Evolutionary conservation across 2,888 invertebrate species (phyloP), one percentile per base, ranked within the genome.

Genomic region (Phortica okadai): DNA sequence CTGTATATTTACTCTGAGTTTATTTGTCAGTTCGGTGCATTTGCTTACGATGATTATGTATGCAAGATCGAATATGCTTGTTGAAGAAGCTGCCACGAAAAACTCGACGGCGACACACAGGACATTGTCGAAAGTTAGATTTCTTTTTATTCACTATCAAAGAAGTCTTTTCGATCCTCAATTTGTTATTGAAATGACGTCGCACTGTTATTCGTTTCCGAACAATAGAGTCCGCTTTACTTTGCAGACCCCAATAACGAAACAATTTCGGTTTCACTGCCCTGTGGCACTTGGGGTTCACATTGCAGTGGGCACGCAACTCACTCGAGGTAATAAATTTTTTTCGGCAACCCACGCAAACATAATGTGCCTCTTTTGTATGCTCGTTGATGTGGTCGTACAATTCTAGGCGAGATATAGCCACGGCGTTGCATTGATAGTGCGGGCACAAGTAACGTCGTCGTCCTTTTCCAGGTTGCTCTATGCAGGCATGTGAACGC

Each of bases 391-490:
- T 76, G 66, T 89, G 90, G 4, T 77, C 74, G 1, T 73, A 78
- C 0, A 89, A 77, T 66, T 88, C 80, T 4, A 67, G n/a, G 7
- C 70, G 77, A 0, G 88, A 84, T 1, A 79, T 79, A 7, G 82
- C 45, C 21, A 77, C 75, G 0, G 81, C 25, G 11, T 44, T 76
- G 54, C 89, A 89, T 4, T 76, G 69, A 42, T 82, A 56, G 64
- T 85, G 78, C 4, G 89, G 90, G 25, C 89, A 90, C 21, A 83
- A 81, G 14, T 81, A 16, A 16, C 14, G 76, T 70, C 21, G 73
- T 42, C 0, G 76, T 64, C 6, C 64, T 72, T 1, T 41, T 6
- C 7, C 73, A 74, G 42, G 64, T 10, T 76, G 73, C 0, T 58
- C 73, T 0, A 66, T 14, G 11, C 85, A 85, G 6, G 59, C 73